Conservation (phyloP, 2,888 invertebrate species). For the Coenonympha arcania region DNA sequence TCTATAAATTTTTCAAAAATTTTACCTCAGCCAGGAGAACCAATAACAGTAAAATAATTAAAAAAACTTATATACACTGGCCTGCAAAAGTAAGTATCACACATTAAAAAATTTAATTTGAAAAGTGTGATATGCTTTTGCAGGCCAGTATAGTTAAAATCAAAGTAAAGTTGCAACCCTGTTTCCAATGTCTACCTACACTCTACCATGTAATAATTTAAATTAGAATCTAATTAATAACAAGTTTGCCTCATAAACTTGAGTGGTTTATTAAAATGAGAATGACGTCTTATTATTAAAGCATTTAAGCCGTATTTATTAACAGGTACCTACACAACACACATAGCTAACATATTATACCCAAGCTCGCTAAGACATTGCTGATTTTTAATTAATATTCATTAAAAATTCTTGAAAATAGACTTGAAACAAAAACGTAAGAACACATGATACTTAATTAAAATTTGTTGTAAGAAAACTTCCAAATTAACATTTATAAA, state of each 20-base stretch:
- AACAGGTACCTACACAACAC: no score
- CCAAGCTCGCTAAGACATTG: not conserved
- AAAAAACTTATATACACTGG: no score
- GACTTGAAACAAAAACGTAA: constrained; percentile 1
- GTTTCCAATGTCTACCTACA: constrained; percentile 15
- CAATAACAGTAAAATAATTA: no score
- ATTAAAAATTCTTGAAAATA: not conserved
- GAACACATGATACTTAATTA: not conserved
- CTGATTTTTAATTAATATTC: not conserved
- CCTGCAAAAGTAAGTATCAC: no score
- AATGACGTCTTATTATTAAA: not conserved
- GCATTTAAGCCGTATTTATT: no score
- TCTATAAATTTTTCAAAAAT: no score
- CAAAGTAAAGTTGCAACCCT: constrained; percentile 3
- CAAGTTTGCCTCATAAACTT: constrained; percentile 45
- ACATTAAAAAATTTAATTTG: no score
- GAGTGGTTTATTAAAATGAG: constrained; percentile 39
- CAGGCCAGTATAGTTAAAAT: no score
- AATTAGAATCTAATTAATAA: constrained; percentile 35
- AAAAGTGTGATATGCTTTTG: no score
- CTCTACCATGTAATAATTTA: no score
- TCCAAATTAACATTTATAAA: constrained; percentile 7
- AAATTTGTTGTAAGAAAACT: constrained; percentile 3
- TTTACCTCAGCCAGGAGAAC: no score
- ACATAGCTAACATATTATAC: no score